Conservation (phyloP, 2,113 vertebrate species). For the Odobenus rosmarus region DNA sequence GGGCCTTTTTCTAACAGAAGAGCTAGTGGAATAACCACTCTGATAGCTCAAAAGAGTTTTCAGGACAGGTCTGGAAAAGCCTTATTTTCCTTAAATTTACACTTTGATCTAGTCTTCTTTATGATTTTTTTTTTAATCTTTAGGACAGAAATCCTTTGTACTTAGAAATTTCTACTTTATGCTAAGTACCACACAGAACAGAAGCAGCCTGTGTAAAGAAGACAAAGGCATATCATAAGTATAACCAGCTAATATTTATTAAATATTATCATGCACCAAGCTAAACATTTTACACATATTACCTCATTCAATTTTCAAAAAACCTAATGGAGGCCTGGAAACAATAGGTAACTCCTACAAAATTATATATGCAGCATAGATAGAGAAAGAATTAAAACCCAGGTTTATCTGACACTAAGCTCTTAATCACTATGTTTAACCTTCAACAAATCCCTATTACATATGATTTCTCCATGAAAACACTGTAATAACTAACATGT, state of each 20-base stretch:
- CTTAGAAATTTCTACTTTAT: not conserved
- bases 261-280: not conserved
- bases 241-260: not conserved
- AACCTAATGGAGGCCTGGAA: not conserved
- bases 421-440: not conserved
- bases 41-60: not conserved
- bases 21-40: not conserved
- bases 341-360: not conserved
- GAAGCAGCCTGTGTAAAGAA: not conserved
- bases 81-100: not conserved
- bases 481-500: not conserved
- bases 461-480: slow-evolving; percentile 1
- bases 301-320: not conserved
- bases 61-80: not conserved
- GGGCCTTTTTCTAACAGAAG: not conserved
- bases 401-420: not conserved
- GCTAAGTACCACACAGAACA: not conserved
- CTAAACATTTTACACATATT: not conserved
- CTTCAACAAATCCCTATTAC: not conserved
- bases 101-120: not conserved
- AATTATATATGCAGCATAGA: not conserved
- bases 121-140: not conserved
- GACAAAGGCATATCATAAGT: not conserved
- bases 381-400: slow-evolving; percentile 19
- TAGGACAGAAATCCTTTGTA: not conserved